Percentiles rank a stretch among this genome's conserved stretches.
Conservation (phyloP, 1,140 invertebrate genomes). For the Aphelinus certus region DNA sequence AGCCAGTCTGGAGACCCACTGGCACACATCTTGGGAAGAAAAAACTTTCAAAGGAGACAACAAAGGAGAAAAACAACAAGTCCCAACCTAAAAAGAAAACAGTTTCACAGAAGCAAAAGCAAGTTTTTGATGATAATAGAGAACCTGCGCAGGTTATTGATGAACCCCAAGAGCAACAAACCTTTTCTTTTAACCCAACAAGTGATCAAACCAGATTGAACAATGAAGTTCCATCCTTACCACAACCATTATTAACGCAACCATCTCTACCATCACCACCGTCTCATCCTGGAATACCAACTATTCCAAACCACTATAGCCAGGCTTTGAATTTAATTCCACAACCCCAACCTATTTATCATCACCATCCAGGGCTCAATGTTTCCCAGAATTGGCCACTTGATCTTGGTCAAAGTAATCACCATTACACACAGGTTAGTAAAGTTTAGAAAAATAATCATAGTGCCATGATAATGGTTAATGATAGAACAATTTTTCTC, state of each 20-base stretch:
- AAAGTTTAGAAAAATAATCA: not conserved
- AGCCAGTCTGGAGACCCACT: conserved; percentile 63
- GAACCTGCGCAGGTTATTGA: conserved; percentile 34
- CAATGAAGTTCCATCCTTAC: conserved; percentile 3
- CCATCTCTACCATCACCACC: conserved; percentile 36
- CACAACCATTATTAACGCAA: conserved; percentile 35
- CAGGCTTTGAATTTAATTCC: conserved; percentile 46
- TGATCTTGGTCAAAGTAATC: conserved; percentile 58
- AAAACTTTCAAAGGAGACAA: conserved; percentile 48
- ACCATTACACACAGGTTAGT: conserved; percentile 58
- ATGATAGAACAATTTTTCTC: not conserved
- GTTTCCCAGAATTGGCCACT: conserved; percentile 61
- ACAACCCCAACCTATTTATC: conserved; percentile 55
- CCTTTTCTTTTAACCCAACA: conserved; percentile 28
- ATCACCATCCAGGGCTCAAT: conserved; percentile 54
- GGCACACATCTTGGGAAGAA: conserved; percentile 62
- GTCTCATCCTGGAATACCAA: conserved; percentile 43
- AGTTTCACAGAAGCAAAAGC: not conserved
- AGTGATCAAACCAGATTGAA: conserved; percentile 12
- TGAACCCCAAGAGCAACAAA: conserved; percentile 30
- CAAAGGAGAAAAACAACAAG: conserved; percentile 41
- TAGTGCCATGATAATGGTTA: too few relatives aligned
- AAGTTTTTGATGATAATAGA: conserved; percentile 35
- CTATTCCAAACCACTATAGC: conserved; percentile 39
- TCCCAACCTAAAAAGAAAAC: conserved; percentile 46